Conservation (phyloP, 2,113 vertebrate genomes). For the Triplophysa dalaica region DNA sequence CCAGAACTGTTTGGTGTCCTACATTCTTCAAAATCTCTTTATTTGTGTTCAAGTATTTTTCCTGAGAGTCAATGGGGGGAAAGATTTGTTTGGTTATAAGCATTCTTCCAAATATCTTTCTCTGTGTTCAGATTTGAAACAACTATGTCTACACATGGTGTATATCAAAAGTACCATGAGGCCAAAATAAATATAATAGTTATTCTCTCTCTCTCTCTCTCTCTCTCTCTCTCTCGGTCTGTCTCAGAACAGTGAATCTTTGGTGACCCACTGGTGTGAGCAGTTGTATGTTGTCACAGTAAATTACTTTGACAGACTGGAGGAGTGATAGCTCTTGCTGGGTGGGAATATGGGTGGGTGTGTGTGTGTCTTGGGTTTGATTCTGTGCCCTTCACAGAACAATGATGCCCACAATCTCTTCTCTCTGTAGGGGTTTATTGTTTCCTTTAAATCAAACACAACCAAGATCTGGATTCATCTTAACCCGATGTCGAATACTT, state of each 20-base stretch:
- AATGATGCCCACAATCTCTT: neutral
- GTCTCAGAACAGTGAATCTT: conserved; percentile 44
- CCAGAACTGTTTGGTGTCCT: too few species aligned
- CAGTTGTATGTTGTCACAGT: conserved; percentile 74
- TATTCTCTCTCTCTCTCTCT: too few species aligned
- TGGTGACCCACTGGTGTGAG: conserved; percentile 54
- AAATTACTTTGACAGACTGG: conserved; percentile 68
- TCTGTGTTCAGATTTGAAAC: too few species aligned
- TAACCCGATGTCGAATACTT: neutral
- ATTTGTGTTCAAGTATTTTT: too few species aligned
- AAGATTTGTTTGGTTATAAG: too few species aligned
- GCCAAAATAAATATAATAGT: neutral
- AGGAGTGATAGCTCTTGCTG: conserved; percentile 64
- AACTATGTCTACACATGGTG: neutral
- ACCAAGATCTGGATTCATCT: neutral
- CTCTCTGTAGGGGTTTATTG: neutral
- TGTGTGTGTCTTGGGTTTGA: neutral
- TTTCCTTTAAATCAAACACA: neutral
- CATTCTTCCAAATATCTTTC: too few species aligned
- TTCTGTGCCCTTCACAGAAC: neutral
- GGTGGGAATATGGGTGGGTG: conserved; percentile 47
- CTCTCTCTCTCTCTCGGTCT: too few species aligned
- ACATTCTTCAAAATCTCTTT: too few species aligned
- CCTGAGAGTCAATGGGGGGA: too few species aligned
- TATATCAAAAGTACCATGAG: neutral